Percentiles rank a stretch among this genome's conserved stretches.
phyloP scores from a whole-genome alignment of 2,113 vertebrate genomes.

The Micronycteris hirsuta region DNA sequence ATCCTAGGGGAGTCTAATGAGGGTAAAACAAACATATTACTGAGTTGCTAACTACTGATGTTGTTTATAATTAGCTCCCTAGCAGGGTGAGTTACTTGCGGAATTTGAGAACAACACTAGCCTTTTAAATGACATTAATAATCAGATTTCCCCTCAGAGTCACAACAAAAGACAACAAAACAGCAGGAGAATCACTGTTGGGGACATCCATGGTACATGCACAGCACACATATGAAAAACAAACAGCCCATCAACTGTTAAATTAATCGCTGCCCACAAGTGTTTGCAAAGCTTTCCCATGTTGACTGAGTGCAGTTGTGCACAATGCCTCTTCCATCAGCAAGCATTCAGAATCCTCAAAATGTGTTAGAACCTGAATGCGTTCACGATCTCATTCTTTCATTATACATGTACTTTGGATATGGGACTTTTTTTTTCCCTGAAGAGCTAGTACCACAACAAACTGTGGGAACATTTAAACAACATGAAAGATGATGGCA shows the following conservation, averaged over 20 bases:
- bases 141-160: slow-evolving; percentile 65
- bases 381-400: neutral
- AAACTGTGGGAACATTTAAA: neutral
- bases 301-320: slow-evolving; percentile 40
- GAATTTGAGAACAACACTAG: slow-evolving; percentile 71
- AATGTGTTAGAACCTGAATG: neutral
- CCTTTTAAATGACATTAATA: slow-evolving; percentile 74
- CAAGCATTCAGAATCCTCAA: slow-evolving; percentile 51
- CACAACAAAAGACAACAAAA: slow-evolving; percentile 66
- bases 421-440: neutral
- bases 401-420: neutral
- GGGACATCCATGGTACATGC: neutral
- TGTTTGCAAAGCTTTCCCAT: slow-evolving; percentile 33
- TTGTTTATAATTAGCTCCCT: slow-evolving; percentile 80
- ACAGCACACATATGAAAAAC: slow-evolving; percentile 41
- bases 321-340: slow-evolving; percentile 45
- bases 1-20: slow-evolving; percentile 73
- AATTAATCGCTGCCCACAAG: slow-evolving; percentile 56
- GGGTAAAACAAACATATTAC: slow-evolving; percentile 79
- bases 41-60: slow-evolving; percentile 79
- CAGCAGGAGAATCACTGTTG: slow-evolving; percentile 39
- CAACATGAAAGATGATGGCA: neutral
- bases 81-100: slow-evolving; percentile 78
- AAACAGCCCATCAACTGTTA: slow-evolving; percentile 59
- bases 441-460: neutral